Conservation (phyloP, 2,797 vertebrate species). For the Chaetophractus vellerosus region DNA sequence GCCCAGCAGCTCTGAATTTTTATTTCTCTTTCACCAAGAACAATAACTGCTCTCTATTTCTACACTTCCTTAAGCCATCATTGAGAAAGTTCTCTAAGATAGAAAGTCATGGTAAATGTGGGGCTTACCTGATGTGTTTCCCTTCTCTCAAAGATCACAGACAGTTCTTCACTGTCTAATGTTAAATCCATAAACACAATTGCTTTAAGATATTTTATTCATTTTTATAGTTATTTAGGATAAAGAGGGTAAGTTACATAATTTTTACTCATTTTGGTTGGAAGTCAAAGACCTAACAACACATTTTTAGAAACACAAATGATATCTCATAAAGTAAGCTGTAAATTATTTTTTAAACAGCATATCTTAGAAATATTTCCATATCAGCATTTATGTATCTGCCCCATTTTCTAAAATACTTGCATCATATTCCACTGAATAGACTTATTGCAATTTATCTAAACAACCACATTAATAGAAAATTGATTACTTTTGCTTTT, state of each 20-base stretch:
- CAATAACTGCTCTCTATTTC: background rate
- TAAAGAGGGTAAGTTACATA: background rate
- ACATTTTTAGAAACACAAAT: background rate
- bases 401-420: background rate
- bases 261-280: background rate
- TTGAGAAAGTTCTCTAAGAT: background rate
- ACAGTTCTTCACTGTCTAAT: background rate
- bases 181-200: background rate
- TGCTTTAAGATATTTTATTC: background rate
- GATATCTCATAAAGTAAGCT: background rate
- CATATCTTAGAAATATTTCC: background rate
- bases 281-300: background rate
- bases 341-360: slow-evolving; percentile 9
- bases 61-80: background rate
- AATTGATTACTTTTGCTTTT: background rate
- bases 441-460: background rate
- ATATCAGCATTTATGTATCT: background rate
- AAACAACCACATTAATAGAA: background rate
- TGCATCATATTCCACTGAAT: background rate
- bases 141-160: background rate
- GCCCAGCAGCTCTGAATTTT: background rate
- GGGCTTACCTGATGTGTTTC: background rate
- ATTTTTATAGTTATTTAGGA: slow-evolving; percentile 4
- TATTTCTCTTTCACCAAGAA: background rate
- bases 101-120: background rate